Percentiles rank a stretch among this genome's conserved stretches.
Conservation (phyloP, 53 echinoderm and acorn worm genomes). For the Stichopus horrens region DNA sequence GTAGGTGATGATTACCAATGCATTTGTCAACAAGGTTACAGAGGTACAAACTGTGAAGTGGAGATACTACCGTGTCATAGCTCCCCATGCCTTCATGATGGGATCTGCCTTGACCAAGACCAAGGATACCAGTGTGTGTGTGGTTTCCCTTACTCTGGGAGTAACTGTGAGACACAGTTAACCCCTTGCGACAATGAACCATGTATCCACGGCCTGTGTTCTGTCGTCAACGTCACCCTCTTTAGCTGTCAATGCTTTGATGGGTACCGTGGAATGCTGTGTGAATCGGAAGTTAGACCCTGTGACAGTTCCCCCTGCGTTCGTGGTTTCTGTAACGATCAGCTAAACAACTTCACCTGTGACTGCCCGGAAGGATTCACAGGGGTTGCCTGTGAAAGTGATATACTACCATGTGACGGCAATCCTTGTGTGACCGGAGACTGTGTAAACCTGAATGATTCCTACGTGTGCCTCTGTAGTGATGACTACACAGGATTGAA, state of each 20-base stretch:
- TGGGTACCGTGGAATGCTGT: conserved; percentile 71
- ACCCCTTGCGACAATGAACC: conserved; percentile 89
- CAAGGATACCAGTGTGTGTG: conserved; percentile 52
- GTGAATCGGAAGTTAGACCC: conserved; percentile 69
- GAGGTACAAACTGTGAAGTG: conserved; percentile 55
- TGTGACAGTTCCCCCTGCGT: conserved; percentile 83
- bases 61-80: conserved; percentile 65
- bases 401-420: conserved; percentile 70
- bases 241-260: conserved; percentile 68
- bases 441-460: conserved; percentile 57
- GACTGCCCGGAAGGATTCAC: conserved; percentile 67
- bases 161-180: conserved; percentile 57
- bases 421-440: conserved; percentile 68
- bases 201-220: conserved; percentile 81
- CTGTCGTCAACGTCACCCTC: conserved; percentile 47
- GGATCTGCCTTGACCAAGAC: conserved; percentile 57
- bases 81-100: conserved; percentile 71
- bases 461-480: conserved; percentile 62
- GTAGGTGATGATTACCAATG: conserved; percentile 61
- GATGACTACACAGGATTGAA: conserved; percentile 60
- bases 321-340: conserved; percentile 63
- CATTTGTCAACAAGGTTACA: conserved; percentile 60
- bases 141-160: conserved; percentile 53
- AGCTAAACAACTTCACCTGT: conserved; percentile 64
- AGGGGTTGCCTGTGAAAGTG: conserved; percentile 60